These are phyloP conservation scores for Euclidia mi DNA, from an alignment of 2,888 invertebrate species.

Conservation along the genomic window DNA sequence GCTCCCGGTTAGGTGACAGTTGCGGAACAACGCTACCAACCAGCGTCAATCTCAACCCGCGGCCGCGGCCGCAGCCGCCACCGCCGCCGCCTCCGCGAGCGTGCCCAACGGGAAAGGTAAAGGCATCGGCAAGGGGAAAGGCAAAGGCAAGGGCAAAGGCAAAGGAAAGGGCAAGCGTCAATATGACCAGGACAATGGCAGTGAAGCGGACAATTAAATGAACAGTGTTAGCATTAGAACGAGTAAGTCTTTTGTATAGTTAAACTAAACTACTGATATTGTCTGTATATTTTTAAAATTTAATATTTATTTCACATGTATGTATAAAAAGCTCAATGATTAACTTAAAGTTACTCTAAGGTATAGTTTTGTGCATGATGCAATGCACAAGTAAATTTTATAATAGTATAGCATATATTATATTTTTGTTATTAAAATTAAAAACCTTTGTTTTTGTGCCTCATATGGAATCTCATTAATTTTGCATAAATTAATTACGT, in stretches of 20 bases:
- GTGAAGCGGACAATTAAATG: slow-evolving; percentile 26
- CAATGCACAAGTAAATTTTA: slow-evolving; percentile 83
- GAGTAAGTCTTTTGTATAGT: slow-evolving; percentile 69
- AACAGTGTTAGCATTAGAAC: slow-evolving; percentile 47
- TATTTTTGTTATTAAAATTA: slow-evolving; percentile 85
- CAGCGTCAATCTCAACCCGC: slow-evolving; percentile 12
- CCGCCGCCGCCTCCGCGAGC: no score
- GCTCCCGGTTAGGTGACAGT: slow-evolving; percentile 24
- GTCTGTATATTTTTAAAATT: slow-evolving; percentile 77
- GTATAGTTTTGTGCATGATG: slow-evolving; percentile 78
- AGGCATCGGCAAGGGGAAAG: slow-evolving; percentile 3
- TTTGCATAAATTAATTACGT: slow-evolving; percentile 63
- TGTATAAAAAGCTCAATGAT: slow-evolving; percentile 89
- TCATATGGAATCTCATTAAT: slow-evolving; percentile 86
- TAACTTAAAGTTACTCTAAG: slow-evolving; percentile 87
- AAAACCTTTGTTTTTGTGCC: slow-evolving; percentile 80
- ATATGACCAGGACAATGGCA: not conserved
- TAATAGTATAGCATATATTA: slow-evolving; percentile 69
- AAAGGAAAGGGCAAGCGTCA: slow-evolving; percentile 16
- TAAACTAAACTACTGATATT: slow-evolving; percentile 63
- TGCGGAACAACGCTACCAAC: slow-evolving; percentile 17
- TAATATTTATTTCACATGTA: slow-evolving; percentile 76
- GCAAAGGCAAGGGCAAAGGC: slow-evolving; percentile 1
- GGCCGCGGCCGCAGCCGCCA: no score
- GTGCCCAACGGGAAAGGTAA: slow-evolving; percentile 9